phyloP scores from a whole-genome alignment of 2,113 vertebrate genomes.

The Chauna torquata region DNA sequence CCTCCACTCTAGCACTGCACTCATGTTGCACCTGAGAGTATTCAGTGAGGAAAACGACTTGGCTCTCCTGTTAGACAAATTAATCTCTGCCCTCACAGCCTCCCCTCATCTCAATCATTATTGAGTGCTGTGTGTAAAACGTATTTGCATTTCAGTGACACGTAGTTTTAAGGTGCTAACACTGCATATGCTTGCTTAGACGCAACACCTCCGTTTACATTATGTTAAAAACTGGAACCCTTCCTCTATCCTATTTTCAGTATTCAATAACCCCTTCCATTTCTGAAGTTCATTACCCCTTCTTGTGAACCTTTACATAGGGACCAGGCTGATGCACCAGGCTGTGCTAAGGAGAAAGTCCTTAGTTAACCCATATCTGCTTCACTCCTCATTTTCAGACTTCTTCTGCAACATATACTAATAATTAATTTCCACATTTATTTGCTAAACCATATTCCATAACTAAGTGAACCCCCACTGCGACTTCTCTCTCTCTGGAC shows the following conservation, averaged over 20 bases:
- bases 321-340: neutral
- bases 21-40: neutral
- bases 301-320: neutral
- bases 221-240: neutral
- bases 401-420: constrained; percentile 5
- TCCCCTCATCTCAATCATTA: neutral
- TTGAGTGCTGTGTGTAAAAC: neutral
- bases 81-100: neutral
- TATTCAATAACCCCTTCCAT: neutral
- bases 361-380: neutral
- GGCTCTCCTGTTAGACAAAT: neutral
- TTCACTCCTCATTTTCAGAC: constrained; percentile 28
- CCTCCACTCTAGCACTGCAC: neutral
- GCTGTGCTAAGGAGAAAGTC: neutral
- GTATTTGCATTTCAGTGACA: neutral
- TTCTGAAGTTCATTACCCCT: neutral
- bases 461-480: neutral
- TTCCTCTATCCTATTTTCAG: neutral
- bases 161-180: neutral
- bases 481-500: neutral
- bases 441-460: neutral
- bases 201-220: neutral
- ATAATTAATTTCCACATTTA: constrained; percentile 3
- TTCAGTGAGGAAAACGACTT: neutral
- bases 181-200: neutral